Evolutionary conservation across 2,797 vertebrate genomes (phyloP).

Genomic region (Danio aesculapii): DNA sequence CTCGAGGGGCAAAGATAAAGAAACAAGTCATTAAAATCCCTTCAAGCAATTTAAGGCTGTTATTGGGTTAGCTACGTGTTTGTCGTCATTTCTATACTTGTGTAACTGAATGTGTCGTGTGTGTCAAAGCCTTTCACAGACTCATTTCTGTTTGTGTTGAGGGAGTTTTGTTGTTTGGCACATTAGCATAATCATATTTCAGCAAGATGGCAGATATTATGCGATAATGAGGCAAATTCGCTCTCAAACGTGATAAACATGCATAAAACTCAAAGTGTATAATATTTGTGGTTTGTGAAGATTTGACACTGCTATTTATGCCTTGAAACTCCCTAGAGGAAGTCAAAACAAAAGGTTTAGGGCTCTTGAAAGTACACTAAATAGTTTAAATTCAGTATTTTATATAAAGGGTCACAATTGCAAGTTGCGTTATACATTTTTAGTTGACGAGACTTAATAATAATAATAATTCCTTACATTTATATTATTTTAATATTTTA

Average conservation of each 20-base stretch:
- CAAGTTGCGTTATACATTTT: no score
- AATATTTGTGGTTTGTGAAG: neutral
- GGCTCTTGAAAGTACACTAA: neutral
- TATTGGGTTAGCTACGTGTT: slow-evolving; percentile 9
- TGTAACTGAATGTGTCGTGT: neutral
- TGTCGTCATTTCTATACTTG: neutral
- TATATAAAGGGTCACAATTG: neutral
- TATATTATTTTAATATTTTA: no score
- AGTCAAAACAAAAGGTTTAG: neutral
- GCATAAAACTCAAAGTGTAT: neutral
- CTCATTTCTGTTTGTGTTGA: neutral
- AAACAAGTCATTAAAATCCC: slow-evolving; percentile 2
- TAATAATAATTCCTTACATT: no score
- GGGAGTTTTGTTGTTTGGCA: neutral
- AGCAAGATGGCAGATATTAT: neutral
- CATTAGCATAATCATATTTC: slow-evolving; percentile 14
- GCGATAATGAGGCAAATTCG: slow-evolving; percentile 1
- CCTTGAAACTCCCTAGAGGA: neutral
- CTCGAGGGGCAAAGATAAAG: slow-evolving; percentile 44
- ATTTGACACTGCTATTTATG: neutral
- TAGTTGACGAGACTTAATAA: no score
- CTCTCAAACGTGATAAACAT: neutral
- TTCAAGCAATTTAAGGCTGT: slow-evolving; percentile 6
- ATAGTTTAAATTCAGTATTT: neutral
- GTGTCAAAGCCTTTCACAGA: neutral